A percentile compares a stretch with the other conserved stretches of the same genome.
Evolutionary conservation across 2,888 invertebrate species (phyloP).

Genomic region (Tipula unca): DNA sequence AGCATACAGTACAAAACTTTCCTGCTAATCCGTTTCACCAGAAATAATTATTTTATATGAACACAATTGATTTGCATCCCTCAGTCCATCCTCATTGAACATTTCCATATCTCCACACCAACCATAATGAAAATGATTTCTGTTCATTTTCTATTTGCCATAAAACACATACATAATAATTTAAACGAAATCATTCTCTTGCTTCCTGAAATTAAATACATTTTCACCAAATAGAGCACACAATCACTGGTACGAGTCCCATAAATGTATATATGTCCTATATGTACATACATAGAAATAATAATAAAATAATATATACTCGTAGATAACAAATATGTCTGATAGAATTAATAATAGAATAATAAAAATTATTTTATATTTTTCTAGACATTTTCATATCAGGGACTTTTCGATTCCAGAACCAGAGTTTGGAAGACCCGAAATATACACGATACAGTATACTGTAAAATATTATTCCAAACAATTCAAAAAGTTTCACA

Average conservation of each 20-base stretch:
- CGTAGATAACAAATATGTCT: neutral
- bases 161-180: neutral
- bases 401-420: neutral
- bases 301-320: neutral
- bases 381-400: neutral
- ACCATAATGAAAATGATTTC: neutral
- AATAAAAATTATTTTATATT: neutral
- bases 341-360: conserved; percentile 14
- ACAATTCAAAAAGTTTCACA: neutral
- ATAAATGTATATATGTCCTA: neutral
- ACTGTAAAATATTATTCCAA: neutral
- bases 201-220: conserved; percentile 8
- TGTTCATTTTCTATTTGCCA: neutral
- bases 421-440: neutral
- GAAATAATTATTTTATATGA: too few species aligned
- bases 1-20: too few species aligned
- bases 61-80: too few species aligned
- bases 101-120: neutral
- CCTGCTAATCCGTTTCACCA: too few species aligned
- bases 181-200: conserved; percentile 8
- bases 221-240: neutral
- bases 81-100: too few species aligned
- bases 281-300: neutral
- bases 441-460: neutral
- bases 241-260: neutral